Percentiles rank a stretch among this genome's conserved stretches.
Conservation (phyloP, 2,113 vertebrate genomes). For the Delphinapterus leucas region DNA sequence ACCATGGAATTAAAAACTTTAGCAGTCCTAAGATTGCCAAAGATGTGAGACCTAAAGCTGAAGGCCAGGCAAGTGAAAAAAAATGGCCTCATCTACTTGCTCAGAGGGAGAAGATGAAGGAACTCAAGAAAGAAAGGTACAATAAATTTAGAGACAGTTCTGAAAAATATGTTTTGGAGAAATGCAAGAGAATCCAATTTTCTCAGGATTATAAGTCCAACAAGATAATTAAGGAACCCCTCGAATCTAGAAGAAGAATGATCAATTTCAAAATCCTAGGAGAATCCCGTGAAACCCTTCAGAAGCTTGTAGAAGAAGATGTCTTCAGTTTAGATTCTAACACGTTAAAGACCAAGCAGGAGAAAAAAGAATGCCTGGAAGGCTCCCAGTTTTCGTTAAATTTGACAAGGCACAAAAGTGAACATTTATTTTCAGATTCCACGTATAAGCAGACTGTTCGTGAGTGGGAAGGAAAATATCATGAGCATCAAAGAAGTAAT, state of each 20-base stretch:
- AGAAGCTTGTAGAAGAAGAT: neutral
- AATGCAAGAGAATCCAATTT: constrained; percentile 37
- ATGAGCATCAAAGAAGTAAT: neutral
- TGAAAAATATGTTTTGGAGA: constrained; percentile 66
- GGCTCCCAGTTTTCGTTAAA: neutral
- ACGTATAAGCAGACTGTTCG: neutral
- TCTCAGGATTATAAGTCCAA: constrained; percentile 37
- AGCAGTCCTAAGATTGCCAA: constrained; percentile 30
- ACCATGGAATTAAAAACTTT: constrained; percentile 19
- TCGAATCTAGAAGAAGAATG: constrained; percentile 20
- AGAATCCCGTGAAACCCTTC: constrained; percentile 17
- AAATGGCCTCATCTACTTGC: constrained; percentile 59
- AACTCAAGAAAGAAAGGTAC: constrained; percentile 58
- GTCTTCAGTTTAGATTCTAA: neutral
- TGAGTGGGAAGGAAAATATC: neutral
- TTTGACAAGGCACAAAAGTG: constrained; percentile 43
- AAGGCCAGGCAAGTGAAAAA: constrained; percentile 58
- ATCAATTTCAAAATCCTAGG: constrained; percentile 67
- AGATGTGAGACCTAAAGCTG: neutral
- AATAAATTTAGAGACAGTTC: constrained; percentile 62
- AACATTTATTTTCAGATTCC: neutral
- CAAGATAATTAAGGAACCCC: constrained; percentile 46
- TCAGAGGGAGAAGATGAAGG: constrained; percentile 74
- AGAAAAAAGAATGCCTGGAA: constrained; percentile 52
- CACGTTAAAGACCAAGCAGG: constrained; percentile 1